Conservation (phyloP, 2,888 invertebrate genomes). For the Phyto melanocephala region DNA sequence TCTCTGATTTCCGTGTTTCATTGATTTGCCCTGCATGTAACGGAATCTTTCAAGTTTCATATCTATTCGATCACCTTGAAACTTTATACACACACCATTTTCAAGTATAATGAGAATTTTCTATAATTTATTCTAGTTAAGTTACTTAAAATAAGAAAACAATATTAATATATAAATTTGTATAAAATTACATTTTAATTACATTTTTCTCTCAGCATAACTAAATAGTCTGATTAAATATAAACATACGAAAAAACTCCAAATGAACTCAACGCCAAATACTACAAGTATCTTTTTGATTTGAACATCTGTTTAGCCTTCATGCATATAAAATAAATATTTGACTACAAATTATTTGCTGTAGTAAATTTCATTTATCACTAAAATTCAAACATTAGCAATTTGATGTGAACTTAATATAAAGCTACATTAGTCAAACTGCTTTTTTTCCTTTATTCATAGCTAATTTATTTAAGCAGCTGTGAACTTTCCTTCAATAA, state of each 20-base stretch:
- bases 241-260: background rate
- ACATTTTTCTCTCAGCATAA: background rate
- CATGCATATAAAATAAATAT: background rate
- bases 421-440: background rate
- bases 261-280: background rate
- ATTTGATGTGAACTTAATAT: background rate
- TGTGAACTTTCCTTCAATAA: background rate
- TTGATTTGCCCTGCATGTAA: too few species aligned
- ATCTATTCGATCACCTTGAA: too few species aligned
- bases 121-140: too few species aligned
- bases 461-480: background rate
- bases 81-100: too few species aligned
- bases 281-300: background rate
- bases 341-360: background rate
- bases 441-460: too few species aligned
- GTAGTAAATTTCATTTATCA: background rate
- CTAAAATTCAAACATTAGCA: background rate
- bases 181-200: too few species aligned
- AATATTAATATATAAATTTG: too few species aligned
- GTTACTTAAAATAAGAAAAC: too few species aligned
- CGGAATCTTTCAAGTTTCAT: too few species aligned
- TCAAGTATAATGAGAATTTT: too few species aligned
- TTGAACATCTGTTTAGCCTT: background rate
- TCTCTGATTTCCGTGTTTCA: too few species aligned
- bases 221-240: background rate